A percentile compares a stretch with the other conserved stretches of the same genome.
phyloP scores from a whole-genome alignment of 2,113 vertebrate species.

The Opisthocomus hoazin region DNA sequence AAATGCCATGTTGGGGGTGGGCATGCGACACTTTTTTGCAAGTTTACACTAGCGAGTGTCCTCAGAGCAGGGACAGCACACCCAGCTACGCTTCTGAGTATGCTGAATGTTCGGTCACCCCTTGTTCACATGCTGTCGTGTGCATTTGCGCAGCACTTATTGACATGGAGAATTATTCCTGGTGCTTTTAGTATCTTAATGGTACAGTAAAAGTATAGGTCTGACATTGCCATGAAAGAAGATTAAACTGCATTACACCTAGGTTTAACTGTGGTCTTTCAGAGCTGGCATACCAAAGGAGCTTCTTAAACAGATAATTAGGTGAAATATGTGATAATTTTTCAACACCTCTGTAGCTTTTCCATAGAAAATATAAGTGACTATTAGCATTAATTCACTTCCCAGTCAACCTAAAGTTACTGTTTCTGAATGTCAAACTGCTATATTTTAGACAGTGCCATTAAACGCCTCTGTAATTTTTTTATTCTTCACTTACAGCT shows the following conservation, averaged over 20 bases:
- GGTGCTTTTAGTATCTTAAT: neutral
- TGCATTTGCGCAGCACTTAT: neutral
- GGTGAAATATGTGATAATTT: neutral
- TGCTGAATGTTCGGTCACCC: neutral
- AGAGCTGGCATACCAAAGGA: neutral
- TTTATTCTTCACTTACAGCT: neutral
- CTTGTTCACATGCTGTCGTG: neutral
- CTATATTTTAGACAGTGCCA: neutral
- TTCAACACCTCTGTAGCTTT: neutral
- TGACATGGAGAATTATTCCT: neutral
- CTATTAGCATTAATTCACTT: neutral
- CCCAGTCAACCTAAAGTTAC: neutral
- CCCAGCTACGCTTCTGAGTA: neutral
- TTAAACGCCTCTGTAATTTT: neutral
- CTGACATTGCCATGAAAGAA: neutral
- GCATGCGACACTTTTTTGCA: neutral
- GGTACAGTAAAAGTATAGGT: neutral
- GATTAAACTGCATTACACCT: neutral
- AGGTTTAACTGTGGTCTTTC: neutral
- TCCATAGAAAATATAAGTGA: neutral
- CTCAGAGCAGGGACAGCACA: neutral
- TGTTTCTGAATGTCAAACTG: neutral
- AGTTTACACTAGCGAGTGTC: neutral
- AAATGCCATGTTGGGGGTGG: fast-evolving
- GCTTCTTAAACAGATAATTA: neutral